Percentiles rank a stretch among this genome's conserved stretches.
Evolutionary conservation across 2,888 invertebrate genomes (phyloP).

Genomic region (Trichopoda pennipes): DNA sequence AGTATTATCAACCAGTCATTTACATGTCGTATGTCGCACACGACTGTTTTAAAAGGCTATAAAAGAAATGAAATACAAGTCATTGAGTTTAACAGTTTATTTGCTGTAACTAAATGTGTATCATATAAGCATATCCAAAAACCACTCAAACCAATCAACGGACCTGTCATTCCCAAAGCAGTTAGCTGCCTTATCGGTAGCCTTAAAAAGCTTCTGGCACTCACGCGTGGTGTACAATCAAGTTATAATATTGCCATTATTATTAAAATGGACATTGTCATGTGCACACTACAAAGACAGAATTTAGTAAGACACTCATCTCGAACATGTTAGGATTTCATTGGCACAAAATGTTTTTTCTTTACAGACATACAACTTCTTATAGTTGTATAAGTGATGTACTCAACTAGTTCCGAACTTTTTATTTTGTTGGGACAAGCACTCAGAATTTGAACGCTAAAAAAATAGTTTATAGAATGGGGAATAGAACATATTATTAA

Average conservation of each 20-base stretch:
- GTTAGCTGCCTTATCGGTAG: constrained; percentile 78
- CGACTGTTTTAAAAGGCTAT: constrained; percentile 43
- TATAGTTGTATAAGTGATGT: no score
- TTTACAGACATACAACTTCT: no score
- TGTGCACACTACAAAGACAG: not conserved
- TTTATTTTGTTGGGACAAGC: no score
- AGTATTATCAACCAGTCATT: constrained; percentile 73
- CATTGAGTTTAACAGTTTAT: constrained; percentile 72
- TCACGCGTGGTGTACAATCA: constrained; percentile 73
- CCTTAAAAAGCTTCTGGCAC: constrained; percentile 77
- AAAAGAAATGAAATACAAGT: constrained; percentile 51
- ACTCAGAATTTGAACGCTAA: no score
- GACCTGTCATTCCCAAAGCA: constrained; percentile 74
- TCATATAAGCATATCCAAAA: constrained; percentile 61
- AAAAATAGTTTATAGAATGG: no score
- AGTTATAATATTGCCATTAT: constrained; percentile 21
- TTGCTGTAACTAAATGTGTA: constrained; percentile 64
- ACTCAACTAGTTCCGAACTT: no score
- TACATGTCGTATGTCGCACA: constrained; percentile 76
- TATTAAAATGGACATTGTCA: constrained; percentile 11
- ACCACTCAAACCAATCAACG: constrained; percentile 77
- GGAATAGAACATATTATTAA: no score
- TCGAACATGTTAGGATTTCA: not conserved
- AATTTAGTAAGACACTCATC: constrained; percentile 18
- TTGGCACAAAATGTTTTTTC: no score